Conservation (phyloP, 2,888 invertebrate species). For the Formica aserva region DNA sequence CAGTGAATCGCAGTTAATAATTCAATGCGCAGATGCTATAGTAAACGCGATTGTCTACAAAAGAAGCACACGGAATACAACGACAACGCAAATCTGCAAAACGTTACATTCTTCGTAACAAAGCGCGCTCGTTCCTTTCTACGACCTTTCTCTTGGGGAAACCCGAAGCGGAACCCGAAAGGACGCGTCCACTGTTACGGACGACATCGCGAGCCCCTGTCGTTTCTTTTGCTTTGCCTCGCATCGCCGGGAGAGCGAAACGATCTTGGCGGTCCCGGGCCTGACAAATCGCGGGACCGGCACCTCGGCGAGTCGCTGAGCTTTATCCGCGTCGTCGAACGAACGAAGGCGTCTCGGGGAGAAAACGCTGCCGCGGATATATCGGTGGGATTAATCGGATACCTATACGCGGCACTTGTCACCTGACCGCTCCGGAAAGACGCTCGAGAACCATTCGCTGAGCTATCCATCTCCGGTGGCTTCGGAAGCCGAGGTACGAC, state of each 20-base stretch:
- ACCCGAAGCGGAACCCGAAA: slow-evolving; percentile 55
- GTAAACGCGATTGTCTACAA: slow-evolving; percentile 3
- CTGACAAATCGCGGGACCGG: slow-evolving; percentile 69
- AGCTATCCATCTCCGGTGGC: slow-evolving; percentile 65
- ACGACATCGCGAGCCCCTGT: slow-evolving; percentile 43
- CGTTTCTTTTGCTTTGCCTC: slow-evolving; percentile 66
- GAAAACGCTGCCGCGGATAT: slow-evolving; percentile 49
- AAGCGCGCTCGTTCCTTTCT: slow-evolving; percentile 50
- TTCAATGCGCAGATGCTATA: slow-evolving; percentile 1
- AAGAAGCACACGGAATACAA: neutral
- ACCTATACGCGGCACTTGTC: slow-evolving; percentile 26
- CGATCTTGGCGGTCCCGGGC: slow-evolving; percentile 48
- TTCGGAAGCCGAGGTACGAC: slow-evolving; percentile 23
- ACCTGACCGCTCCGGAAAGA: slow-evolving; percentile 57
- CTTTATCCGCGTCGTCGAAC: slow-evolving; percentile 68
- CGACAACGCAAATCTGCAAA: slow-evolving; percentile 36
- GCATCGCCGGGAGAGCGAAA: slow-evolving; percentile 39
- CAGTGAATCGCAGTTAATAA: neutral
- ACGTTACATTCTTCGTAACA: slow-evolving; percentile 45
- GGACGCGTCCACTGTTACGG: slow-evolving; percentile 49
- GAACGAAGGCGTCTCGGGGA: slow-evolving; percentile 45
- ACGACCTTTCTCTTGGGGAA: slow-evolving; percentile 48
- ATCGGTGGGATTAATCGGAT: slow-evolving; percentile 62
- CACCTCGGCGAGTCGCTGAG: slow-evolving; percentile 58
- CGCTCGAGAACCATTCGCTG: slow-evolving; percentile 56